A percentile compares a stretch with the other conserved stretches of the same genome.
Evolutionary conservation across 37 sponge, comb jelly and placozoan species (phyloP).

Genomic region (Beroe forskalii): DNA sequence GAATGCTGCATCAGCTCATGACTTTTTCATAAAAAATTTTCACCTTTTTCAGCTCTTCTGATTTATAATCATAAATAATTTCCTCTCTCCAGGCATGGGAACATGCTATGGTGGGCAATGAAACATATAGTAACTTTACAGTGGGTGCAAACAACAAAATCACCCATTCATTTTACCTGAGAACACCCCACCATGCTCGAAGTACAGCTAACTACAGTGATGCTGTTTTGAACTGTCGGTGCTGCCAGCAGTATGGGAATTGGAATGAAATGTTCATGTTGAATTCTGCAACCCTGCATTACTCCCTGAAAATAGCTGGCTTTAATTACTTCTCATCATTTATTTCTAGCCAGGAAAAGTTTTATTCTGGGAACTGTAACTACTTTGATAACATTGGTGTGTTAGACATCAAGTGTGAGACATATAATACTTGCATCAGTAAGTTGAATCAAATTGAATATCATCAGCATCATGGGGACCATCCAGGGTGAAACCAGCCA

Average conservation of each 20-base stretch:
- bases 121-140: slow-evolving; percentile 6
- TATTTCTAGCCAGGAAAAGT: background rate
- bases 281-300: background rate
- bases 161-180: background rate
- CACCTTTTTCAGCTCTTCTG: too few relatives aligned
- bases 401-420: background rate
- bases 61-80: too few relatives aligned
- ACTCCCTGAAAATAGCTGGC: background rate
- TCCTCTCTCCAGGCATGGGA: background rate
- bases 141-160: background rate
- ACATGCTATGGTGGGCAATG: background rate
- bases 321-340: slow-evolving; percentile 22
- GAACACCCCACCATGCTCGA: background rate
- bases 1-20: too few relatives aligned
- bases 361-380: background rate
- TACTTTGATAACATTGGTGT: slow-evolving; percentile 12
- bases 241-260: background rate
- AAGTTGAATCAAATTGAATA: background rate
- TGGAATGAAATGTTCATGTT: background rate
- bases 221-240: background rate
- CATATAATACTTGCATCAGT: background rate
- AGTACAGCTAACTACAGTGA: slow-evolving; percentile 23
- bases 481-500: too few relatives aligned
- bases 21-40: too few relatives aligned
- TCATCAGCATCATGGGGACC: too few relatives aligned